phyloP scores from a whole-genome alignment of 1,140 invertebrate genomes.

The Choristoneura fumiferana region DNA sequence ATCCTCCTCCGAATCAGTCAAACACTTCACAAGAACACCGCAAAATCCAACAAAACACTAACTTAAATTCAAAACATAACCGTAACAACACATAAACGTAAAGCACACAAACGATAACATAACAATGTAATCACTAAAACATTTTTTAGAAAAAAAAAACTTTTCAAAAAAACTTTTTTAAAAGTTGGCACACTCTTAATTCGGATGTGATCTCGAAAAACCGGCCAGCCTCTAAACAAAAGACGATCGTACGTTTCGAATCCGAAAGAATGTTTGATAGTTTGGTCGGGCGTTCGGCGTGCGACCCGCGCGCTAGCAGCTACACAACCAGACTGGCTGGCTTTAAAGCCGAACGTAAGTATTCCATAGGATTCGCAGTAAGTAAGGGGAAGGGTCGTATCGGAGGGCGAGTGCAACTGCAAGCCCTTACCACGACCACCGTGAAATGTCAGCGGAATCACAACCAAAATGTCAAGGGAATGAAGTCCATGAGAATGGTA shows the following conservation, averaged over 20 bases:
- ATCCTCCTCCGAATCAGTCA: constrained; percentile 41
- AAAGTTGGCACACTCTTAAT: constrained; percentile 34
- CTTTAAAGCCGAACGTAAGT: constrained; percentile 71
- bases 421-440: constrained; percentile 57
- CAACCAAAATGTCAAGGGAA: constrained; percentile 32
- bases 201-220: not conserved
- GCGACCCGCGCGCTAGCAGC: constrained; percentile 64
- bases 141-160: constrained; percentile 47
- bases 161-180: constrained; percentile 56
- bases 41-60: constrained; percentile 42
- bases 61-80: constrained; percentile 48
- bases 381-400: constrained; percentile 73
- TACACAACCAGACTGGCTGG: constrained; percentile 75
- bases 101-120: constrained; percentile 47
- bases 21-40: constrained; percentile 55
- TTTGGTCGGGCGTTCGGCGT: constrained; percentile 42
- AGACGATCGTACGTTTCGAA: constrained; percentile 48
- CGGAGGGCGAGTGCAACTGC: constrained; percentile 70
- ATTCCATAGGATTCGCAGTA: constrained; percentile 74
- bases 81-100: constrained; percentile 41
- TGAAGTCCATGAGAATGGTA: constrained; percentile 2
- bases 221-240: constrained; percentile 32
- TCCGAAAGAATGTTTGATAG: constrained; percentile 44
- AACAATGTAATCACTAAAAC: constrained; percentile 52
- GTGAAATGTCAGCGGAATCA: constrained; percentile 35